Conservation (phyloP, 2,113 vertebrate genomes). For the Eurystomus gularis region DNA sequence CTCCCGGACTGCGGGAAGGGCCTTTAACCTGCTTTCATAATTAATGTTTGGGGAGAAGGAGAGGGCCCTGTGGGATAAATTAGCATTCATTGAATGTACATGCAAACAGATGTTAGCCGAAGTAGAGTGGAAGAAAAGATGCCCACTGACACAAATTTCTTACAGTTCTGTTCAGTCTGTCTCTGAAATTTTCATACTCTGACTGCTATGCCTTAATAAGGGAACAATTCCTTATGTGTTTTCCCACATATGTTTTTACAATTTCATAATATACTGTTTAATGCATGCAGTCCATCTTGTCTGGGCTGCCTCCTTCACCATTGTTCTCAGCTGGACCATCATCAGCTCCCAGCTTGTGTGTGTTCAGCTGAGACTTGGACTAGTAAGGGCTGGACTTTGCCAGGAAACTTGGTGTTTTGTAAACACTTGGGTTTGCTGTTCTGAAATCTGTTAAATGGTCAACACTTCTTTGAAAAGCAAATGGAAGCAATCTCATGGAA, state of each 20-base stretch:
- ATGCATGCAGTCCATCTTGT: neutral
- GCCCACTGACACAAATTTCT: slow-evolving; percentile 35
- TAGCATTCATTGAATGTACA: neutral
- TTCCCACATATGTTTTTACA: neutral
- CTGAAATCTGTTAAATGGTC: slow-evolving; percentile 17
- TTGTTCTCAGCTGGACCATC: neutral
- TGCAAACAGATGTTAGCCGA: neutral
- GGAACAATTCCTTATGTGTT: neutral
- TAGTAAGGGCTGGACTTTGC: neutral
- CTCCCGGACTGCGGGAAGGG: neutral
- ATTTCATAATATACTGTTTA: neutral
- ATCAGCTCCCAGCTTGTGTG: neutral
- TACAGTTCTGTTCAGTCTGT: neutral
- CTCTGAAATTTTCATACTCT: neutral
- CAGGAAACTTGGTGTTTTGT: slow-evolving; percentile 25
- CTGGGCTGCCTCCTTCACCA: neutral
- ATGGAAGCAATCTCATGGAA: slow-evolving; percentile 13
- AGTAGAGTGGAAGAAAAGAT: neutral
- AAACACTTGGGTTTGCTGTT: slow-evolving; percentile 21
- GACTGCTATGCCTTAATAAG: neutral
- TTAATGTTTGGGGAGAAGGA: slow-evolving; percentile 7
- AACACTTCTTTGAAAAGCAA: neutral
- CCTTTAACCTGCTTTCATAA: slow-evolving; percentile 33
- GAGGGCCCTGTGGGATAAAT: neutral
- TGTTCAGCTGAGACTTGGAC: slow-evolving; percentile 9